Evolutionary conservation across 1,140 invertebrate species (phyloP).

Genomic region (Rhopalosiphum padi): DNA sequence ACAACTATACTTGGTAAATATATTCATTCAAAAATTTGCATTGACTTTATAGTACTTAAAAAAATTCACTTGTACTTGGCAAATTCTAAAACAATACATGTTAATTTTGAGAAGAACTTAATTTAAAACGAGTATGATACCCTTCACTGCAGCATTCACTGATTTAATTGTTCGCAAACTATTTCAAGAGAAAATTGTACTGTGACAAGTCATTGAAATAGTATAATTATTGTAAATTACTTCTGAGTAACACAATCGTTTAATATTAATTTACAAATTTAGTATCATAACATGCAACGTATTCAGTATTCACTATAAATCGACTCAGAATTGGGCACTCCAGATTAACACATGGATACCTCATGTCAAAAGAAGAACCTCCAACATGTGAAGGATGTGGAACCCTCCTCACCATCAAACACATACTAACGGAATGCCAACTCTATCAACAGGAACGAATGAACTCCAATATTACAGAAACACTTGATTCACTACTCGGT

Average conservation of each 20-base stretch:
- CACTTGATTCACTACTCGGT: too few species aligned
- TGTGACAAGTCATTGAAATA: background rate
- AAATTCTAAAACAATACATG: background rate
- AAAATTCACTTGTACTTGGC: background rate
- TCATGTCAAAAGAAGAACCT: too few species aligned
- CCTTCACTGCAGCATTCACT: background rate
- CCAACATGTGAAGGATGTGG: too few species aligned
- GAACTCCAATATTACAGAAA: too few species aligned
- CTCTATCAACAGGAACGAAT: too few species aligned
- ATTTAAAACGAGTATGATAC: background rate
- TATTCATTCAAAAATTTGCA: background rate
- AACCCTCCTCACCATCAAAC: too few species aligned
- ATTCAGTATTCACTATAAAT: too few species aligned
- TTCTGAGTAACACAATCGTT: background rate
- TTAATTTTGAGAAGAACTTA: background rate
- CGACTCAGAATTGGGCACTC: too few species aligned
- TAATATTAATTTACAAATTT: background rate
- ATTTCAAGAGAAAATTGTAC: background rate
- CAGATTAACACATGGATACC: too few species aligned
- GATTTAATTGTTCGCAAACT: background rate
- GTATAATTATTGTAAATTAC: background rate
- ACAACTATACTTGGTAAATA: background rate
- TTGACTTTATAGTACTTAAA: background rate
- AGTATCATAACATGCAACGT: background rate
- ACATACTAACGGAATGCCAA: too few species aligned